Percentiles rank a stretch among this genome's conserved stretches.
These are phyloP conservation scores for Oscheius onirici DNA, from an alignment of 2,888 invertebrate species.

Conservation along the genomic window DNA sequence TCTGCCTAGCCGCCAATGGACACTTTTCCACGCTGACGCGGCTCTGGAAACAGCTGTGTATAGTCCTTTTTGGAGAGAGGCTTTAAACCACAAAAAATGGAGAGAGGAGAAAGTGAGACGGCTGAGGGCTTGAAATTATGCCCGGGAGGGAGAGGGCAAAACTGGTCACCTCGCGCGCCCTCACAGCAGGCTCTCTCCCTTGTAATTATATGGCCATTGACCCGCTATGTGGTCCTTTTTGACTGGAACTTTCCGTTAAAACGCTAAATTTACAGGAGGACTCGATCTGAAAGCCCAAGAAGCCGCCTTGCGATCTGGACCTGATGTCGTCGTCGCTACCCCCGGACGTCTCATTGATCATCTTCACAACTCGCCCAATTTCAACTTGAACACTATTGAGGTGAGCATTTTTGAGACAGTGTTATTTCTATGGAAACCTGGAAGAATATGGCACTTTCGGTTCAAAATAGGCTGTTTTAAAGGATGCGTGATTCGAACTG, in stretches of 20 bases:
- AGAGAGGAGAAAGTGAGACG: neutral
- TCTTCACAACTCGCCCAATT: slow-evolving; percentile 91
- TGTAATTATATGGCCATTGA: slow-evolving; percentile 1
- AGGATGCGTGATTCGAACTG: too few species aligned
- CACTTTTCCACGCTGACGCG: neutral
- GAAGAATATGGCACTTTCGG: too few species aligned
- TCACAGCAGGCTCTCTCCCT: too few species aligned
- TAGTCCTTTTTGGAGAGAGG: neutral
- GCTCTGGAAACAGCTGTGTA: neutral
- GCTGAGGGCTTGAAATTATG: slow-evolving; percentile 9
- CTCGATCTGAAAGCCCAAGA: slow-evolving; percentile 76
- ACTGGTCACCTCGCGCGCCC: slow-evolving; percentile 35
- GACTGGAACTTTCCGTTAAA: neutral
- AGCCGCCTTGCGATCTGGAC: slow-evolving; percentile 81
- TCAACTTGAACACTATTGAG: slow-evolving; percentile 87
- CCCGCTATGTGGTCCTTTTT: neutral
- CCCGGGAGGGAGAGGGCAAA: neutral
- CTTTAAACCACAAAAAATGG: neutral
- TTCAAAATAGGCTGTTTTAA: too few species aligned
- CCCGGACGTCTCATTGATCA: slow-evolving; percentile 98
- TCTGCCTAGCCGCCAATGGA: neutral
- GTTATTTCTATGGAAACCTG: too few species aligned
- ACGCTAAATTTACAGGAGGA: slow-evolving; percentile 72
- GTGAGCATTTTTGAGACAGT: slow-evolving; percentile 31
- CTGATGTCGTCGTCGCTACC: slow-evolving; percentile 96